phyloP scores from a whole-genome alignment of 2,113 vertebrate species.

The Notarius quadriscutis region DNA sequence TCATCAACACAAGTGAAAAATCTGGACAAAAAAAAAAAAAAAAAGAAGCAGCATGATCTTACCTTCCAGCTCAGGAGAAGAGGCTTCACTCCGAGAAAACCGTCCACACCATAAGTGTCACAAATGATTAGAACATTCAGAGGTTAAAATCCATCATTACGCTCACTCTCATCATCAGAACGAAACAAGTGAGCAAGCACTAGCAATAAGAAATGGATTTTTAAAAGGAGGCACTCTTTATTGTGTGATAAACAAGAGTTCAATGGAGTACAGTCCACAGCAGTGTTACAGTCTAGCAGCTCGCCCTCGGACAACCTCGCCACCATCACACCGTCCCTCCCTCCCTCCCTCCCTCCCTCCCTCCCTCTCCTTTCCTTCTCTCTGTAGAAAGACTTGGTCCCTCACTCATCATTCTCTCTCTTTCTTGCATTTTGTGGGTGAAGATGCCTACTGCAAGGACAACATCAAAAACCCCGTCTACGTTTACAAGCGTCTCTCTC shows the following conservation, averaged over 20 bases:
- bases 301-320: constrained; percentile 37
- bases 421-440: neutral
- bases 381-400: constrained; percentile 22
- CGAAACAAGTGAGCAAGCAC: neutral
- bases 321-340: neutral
- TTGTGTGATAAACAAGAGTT: constrained; percentile 25
- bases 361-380: constrained; percentile 10
- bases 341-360: constrained; percentile 34
- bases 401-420: neutral
- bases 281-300: constrained; percentile 54
- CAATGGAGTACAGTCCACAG: constrained; percentile 44
- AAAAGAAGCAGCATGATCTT: constrained; percentile 19
- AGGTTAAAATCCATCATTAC: constrained; percentile 7
- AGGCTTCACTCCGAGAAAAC: constrained; percentile 14
- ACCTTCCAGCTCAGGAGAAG: constrained; percentile 12
- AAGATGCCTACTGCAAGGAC: neutral
- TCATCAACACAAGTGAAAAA: neutral
- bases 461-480: neutral
- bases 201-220: neutral
- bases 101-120: neutral
- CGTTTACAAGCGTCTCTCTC: neutral
- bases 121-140: constrained; percentile 10
- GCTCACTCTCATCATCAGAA: neutral
- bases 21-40: neutral
- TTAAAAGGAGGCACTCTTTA: constrained; percentile 22